A percentile compares a stretch with the other conserved stretches of the same genome.
These are phyloP conservation scores for Phasia obesa DNA, from an alignment of 2,888 invertebrate genomes.

Conservation along the genomic window DNA sequence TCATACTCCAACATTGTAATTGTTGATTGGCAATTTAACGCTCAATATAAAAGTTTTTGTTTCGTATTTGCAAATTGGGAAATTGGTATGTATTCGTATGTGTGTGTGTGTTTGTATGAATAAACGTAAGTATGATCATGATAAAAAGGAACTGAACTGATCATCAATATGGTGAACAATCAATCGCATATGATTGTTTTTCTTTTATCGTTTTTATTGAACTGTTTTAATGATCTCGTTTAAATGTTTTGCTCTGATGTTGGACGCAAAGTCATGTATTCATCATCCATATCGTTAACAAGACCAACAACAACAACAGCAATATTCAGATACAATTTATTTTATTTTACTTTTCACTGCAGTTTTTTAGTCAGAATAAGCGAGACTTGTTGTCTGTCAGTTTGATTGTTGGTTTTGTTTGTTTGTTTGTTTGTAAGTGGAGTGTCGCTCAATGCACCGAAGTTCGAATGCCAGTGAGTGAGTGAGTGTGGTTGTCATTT, in stretches of 20 bases:
- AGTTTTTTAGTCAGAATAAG: conserved; percentile 20
- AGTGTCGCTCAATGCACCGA: conserved; percentile 11
- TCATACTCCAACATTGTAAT: conserved; percentile 54
- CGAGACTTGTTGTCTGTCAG: conserved; percentile 55
- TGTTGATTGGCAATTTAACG: conserved; percentile 70
- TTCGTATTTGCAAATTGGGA: conserved; percentile 59
- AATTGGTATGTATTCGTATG: conserved; percentile 12
- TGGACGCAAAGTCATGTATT: conserved; percentile 31
- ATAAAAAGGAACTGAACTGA: neutral
- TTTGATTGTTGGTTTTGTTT: conserved; percentile 26
- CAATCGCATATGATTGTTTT: conserved; percentile 9
- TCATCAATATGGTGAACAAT: conserved; percentile 1
- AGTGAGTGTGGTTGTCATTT: conserved; percentile 35
- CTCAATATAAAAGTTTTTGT: conserved; percentile 49
- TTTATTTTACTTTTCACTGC: neutral
- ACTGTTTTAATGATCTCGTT: conserved; percentile 70
- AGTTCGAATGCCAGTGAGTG: conserved; percentile 21
- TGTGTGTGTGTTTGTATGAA: neutral
- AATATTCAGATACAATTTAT: conserved; percentile 10
- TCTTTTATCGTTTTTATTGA: conserved; percentile 15
- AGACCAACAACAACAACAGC: conserved; percentile 5
- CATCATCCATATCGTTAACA: conserved; percentile 17
- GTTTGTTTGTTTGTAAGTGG: conserved; percentile 1
- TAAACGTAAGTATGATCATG: conserved; percentile 1
- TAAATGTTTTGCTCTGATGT: conserved; percentile 50